These are phyloP conservation scores for Drosophila persimilis DNA, from an alignment of 1,140 invertebrate genomes.

Conservation along the genomic window DNA sequence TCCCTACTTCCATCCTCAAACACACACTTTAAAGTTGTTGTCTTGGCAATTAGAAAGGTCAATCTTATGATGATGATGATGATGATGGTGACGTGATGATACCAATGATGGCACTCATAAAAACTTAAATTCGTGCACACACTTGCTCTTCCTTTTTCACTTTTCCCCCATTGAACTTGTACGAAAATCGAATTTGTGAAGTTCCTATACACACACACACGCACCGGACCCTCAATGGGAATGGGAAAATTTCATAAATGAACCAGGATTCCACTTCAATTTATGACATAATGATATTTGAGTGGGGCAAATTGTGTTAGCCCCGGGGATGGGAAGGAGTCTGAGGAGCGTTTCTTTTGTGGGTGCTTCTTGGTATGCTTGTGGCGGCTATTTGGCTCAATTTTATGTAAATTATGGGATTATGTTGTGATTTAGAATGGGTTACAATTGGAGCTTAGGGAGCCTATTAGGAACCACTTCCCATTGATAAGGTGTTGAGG, in stretches of 20 bases:
- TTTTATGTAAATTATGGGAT: conserved; percentile 81
- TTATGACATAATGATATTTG: conserved; percentile 77
- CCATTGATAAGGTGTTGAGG: conserved; percentile 54
- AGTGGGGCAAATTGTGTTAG: conserved; percentile 56
- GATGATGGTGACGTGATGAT: conserved; percentile 3
- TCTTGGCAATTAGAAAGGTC: conserved; percentile 64
- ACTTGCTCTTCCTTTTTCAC: conserved; percentile 8
- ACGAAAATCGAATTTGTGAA: conserved; percentile 50
- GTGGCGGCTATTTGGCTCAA: conserved; percentile 48
- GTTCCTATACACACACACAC: conserved; percentile 10
- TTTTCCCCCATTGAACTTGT: conserved; percentile 13
- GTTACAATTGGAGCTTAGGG: conserved; percentile 61
- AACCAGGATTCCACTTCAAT: conserved; percentile 77
- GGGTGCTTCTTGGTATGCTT: conserved; percentile 44
- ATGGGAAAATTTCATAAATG: conserved; percentile 79
- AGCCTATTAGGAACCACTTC: conserved; percentile 39
- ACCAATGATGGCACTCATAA: conserved; percentile 35
- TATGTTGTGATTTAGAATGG: conserved; percentile 76
- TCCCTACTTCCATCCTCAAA: not conserved
- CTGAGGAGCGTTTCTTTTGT: conserved; percentile 1
- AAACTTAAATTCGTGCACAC: conserved; percentile 39
- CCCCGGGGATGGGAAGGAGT: conserved; percentile 28
- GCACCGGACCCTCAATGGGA: conserved; percentile 15
- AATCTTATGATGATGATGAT: conserved; percentile 35
- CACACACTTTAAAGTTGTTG: conserved; percentile 55